Percentiles rank a stretch among this genome's conserved stretches.
Evolutionary conservation across 1,140 invertebrate genomes (phyloP).

Genomic region (Aplysia californica): DNA sequence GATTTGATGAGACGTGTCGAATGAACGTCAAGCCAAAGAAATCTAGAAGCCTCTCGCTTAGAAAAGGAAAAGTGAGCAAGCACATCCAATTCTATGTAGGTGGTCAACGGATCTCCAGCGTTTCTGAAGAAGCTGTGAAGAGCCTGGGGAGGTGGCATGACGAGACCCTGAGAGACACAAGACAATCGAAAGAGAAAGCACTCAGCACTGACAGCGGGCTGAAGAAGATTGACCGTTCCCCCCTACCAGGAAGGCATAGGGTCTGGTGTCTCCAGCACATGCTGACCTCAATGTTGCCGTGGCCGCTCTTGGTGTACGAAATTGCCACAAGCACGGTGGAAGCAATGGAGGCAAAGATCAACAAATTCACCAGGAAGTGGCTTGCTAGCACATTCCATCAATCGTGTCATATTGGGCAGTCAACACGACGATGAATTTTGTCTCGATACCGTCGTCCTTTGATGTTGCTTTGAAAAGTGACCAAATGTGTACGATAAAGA

Average conservation of each 20-base stretch:
- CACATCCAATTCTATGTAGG: too few relatives aligned
- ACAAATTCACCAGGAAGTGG: conserved; percentile 18
- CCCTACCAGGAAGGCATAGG: neutral
- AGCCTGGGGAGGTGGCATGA: neutral
- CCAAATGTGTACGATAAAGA: too few relatives aligned
- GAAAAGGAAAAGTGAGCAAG: neutral
- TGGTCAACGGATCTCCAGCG: neutral
- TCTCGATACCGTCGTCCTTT: too few relatives aligned
- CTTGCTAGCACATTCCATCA: too few relatives aligned
- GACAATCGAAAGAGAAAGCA: too few relatives aligned
- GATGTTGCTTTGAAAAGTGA: too few relatives aligned
- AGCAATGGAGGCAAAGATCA: conserved; percentile 18
- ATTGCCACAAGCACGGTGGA: conserved; percentile 18
- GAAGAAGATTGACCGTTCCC: neutral
- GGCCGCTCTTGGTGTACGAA: conserved; percentile 18
- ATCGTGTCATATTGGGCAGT: too few relatives aligned
- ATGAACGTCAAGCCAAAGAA: neutral
- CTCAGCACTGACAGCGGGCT: too few relatives aligned
- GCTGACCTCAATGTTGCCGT: conserved; percentile 15
- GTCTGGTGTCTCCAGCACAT: conserved; percentile 26
- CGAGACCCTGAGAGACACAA: neutral
- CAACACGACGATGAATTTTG: too few relatives aligned
- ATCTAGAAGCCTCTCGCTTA: neutral
- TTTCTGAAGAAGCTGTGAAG: neutral
- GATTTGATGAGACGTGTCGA: neutral